Conservation (phyloP, 1,140 invertebrate species). For the Lutraria rhynchaena region DNA sequence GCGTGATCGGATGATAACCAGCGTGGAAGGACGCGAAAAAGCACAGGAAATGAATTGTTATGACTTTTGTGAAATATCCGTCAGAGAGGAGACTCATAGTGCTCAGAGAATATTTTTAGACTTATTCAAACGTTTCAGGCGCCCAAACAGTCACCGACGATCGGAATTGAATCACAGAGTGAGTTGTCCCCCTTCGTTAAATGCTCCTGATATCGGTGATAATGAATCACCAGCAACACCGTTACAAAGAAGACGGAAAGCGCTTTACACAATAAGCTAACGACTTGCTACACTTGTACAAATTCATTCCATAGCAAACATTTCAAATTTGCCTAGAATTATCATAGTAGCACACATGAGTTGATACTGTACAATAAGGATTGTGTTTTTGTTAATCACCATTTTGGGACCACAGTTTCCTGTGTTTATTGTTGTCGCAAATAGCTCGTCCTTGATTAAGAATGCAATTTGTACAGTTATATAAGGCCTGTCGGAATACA, state of each 20-base stretch:
- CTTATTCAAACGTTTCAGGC: conserved; percentile 63
- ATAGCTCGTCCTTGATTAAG: too few relatives aligned
- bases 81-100: conserved; percentile 89
- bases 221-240: background rate
- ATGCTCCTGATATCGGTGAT: background rate
- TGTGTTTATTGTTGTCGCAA: too few relatives aligned
- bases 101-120: conserved; percentile 68
- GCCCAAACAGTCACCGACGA: conserved; percentile 44
- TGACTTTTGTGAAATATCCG: conserved; percentile 92
- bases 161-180: conserved; percentile 46
- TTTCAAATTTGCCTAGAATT: too few relatives aligned
- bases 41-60: conserved; percentile 89
- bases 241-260: conserved; percentile 46
- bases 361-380: too few relatives aligned
- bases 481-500: too few relatives aligned
- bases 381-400: too few relatives aligned
- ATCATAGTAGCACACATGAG: too few relatives aligned
- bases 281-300: too few relatives aligned
- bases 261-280: conserved; percentile 62
- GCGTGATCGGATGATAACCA: conserved; percentile 93
- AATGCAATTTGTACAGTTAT: too few relatives aligned
- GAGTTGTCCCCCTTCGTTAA: conserved; percentile 44
- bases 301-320: too few relatives aligned
- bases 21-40: conserved; percentile 90
- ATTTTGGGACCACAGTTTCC: too few relatives aligned